Base-by-base conservation (phyloP, 2,888 invertebrate genomes). In the Pasiphila rectangulata region DNA sequence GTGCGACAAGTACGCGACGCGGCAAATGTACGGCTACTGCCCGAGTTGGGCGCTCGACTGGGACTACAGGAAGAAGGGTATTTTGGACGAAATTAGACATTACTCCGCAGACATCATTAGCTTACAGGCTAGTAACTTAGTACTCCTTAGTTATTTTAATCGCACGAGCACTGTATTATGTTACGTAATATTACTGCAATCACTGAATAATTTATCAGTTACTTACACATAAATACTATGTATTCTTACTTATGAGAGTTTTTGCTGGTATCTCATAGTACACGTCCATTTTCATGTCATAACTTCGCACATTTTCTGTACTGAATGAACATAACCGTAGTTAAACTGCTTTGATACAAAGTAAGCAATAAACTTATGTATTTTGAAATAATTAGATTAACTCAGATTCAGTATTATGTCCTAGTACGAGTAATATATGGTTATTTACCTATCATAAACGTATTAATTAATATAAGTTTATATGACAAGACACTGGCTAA, bases 11-110 rank as follows among this genome's bases (percentile, higher is more conserved):
- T 99, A 98, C 80, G 99, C 99, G 55, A 99, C 99, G 41, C 90
- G 98, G 68, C 98, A 98, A 88, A 97, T 98, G 95, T 99, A 99
- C 90, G 98, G 97, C 66, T 99, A 99, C 89, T 99, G 99, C 83
- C 99, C 99, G 13, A 95, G 96, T 65, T 99, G 99, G 99, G 99
- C 99, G 41, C 92, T 99, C 51, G 95, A 95, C 79, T 99, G 99
- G 99, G 98, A 98, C 72, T 99, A 99, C 90, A 91, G 99, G 64
- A 98, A 98, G 90, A 98, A 98, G 87, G 95, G 96, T 54, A 99
- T 99, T 75, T 92, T 99, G 72, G 96, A 96, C 75, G 99, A 99
- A 88, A 97, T 99, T 73, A 92, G 96, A 63, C 97, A 97, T 82
- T 98, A 98, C 83, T 94, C 95, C 42, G 98, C 98, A 37, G 99